A percentile compares a stretch with the other conserved stretches of the same genome.
These are phyloP conservation scores for Tamias sibiricus DNA, from an alignment of 2,113 vertebrate species.

Conservation along the genomic window DNA sequence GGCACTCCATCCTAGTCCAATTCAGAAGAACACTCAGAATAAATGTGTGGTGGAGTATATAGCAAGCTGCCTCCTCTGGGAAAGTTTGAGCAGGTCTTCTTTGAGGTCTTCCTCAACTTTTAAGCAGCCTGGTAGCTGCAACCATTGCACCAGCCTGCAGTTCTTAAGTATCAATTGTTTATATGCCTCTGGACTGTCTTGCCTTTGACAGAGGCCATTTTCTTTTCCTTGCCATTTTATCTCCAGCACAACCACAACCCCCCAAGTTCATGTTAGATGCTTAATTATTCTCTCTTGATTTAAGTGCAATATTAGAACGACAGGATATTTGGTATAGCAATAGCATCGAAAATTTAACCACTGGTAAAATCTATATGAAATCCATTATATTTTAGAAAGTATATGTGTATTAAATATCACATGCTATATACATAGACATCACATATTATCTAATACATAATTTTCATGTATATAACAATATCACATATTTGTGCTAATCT, in stretches of 20 bases:
- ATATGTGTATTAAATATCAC: background rate
- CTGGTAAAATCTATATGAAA: conserved; percentile 1
- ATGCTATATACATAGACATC: background rate
- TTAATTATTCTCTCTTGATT: background rate
- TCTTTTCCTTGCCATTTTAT: background rate
- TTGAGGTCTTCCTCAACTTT: background rate
- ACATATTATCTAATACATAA: background rate
- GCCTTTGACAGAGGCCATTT: background rate
- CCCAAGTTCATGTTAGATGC: background rate
- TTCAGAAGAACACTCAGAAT: background rate
- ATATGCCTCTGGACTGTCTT: background rate
- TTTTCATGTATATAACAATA: background rate
- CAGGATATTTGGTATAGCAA: background rate
- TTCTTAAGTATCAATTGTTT: background rate
- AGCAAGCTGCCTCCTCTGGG: background rate
- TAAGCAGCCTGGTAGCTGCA: background rate
- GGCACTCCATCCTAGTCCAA: background rate
- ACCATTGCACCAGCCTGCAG: background rate
- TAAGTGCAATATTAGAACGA: background rate
- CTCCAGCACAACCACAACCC: background rate
- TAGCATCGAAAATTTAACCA: background rate
- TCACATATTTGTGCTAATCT: background rate
- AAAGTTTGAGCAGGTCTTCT: background rate
- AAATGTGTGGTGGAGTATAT: background rate
- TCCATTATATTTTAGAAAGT: background rate